Percentiles rank a stretch among this genome's conserved stretches.
These are phyloP conservation scores for Halichoeres trimaculatus DNA, from an alignment of 2,113 vertebrate genomes.

Conservation along the genomic window DNA sequence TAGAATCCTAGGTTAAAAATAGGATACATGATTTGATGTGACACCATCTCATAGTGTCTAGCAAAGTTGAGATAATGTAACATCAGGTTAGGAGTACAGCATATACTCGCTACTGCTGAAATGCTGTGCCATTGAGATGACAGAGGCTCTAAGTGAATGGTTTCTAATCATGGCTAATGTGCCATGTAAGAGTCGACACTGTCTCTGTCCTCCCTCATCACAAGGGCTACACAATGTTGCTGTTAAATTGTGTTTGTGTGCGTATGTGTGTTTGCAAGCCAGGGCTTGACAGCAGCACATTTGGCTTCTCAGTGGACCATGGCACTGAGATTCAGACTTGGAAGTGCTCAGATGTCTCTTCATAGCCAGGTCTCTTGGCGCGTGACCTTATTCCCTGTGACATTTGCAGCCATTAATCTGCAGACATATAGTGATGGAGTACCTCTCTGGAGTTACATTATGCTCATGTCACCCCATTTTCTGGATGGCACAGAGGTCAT, in stretches of 20 bases:
- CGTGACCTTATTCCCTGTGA: constrained; percentile 82
- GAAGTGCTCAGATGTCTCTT: constrained; percentile 74
- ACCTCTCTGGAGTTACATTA: constrained; percentile 69
- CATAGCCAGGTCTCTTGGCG: constrained; percentile 74
- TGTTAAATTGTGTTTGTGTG: constrained; percentile 34
- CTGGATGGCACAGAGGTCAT: constrained; percentile 60
- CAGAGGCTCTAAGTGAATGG: constrained; percentile 61
- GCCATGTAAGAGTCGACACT: constrained; percentile 71
- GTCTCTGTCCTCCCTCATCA: constrained; percentile 68
- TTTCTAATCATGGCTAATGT: constrained; percentile 79
- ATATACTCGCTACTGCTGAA: not conserved
- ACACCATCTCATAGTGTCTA: not conserved
- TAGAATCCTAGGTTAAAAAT: not conserved
- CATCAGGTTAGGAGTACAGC: constrained; percentile 7
- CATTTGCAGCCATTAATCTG: constrained; percentile 84
- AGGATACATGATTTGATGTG: constrained; percentile 1
- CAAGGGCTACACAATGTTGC: constrained; percentile 41
- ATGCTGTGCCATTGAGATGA: constrained; percentile 24
- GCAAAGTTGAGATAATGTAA: not conserved
- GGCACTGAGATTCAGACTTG: constrained; percentile 59
- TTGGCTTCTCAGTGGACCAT: constrained; percentile 65
- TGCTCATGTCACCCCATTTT: constrained; percentile 71
- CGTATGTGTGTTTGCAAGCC: constrained; percentile 34
- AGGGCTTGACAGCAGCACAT: constrained; percentile 63
- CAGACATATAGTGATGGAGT: constrained; percentile 77